Conservation (phyloP, 2,113 vertebrate species). For the Pelobates fuscus region DNA sequence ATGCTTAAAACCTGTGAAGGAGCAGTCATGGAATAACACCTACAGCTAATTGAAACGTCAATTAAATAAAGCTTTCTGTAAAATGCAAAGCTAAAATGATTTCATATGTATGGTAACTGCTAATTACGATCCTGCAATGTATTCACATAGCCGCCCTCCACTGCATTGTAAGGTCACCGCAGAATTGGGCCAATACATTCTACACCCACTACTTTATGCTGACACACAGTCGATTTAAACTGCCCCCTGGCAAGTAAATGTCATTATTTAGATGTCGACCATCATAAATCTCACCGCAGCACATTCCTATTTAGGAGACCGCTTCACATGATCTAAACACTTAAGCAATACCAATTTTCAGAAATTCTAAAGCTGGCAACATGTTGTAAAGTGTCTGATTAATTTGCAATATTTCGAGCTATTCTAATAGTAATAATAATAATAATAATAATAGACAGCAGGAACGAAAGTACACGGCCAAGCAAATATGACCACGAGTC, state of each 20-base stretch:
- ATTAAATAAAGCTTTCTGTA: no score
- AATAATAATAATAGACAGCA: no score
- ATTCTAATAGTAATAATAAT: no score
- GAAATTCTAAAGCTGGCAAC: background rate
- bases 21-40: no score
- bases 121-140: conserved; percentile 7
- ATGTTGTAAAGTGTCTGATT: background rate
- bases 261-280: conserved; percentile 22
- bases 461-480: no score
- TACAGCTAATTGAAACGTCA: no score
- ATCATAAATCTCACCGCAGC: conserved; percentile 2
- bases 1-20: no score
- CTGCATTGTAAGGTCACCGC: background rate
- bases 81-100: background rate
- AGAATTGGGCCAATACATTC: conserved; percentile 21
- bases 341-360: background rate
- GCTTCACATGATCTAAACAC: background rate
- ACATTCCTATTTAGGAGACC: conserved; percentile 3
- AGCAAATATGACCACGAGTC: no score
- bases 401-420: background rate
- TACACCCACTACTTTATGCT: conserved; percentile 9
- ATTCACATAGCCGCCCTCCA: background rate
- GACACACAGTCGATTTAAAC: conserved; percentile 30
- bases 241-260: conserved; percentile 15
- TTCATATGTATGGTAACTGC: background rate